phyloP scores from a whole-genome alignment of 2,797 vertebrate genomes.

The Clarias platycephalus region DNA sequence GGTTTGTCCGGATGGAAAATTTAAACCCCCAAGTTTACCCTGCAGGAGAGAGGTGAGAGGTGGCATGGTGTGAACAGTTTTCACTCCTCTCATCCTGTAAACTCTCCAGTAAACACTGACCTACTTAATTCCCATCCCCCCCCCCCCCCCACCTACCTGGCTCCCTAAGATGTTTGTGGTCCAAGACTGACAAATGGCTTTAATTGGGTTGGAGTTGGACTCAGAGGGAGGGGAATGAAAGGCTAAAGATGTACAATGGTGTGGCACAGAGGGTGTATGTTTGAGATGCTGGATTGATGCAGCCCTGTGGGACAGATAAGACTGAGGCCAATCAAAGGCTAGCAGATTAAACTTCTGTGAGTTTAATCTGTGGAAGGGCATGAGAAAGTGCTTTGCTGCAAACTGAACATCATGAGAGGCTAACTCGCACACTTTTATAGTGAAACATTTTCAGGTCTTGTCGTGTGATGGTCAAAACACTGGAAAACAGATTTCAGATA shows the following conservation, averaged over 20 bases:
- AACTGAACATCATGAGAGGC: background rate
- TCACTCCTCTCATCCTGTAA: slow-evolving; percentile 24
- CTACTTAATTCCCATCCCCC: slow-evolving; percentile 14
- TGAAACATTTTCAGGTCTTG: background rate
- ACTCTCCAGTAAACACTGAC: slow-evolving; percentile 36
- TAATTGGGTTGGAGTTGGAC: slow-evolving; percentile 40
- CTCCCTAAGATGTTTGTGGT: slow-evolving; percentile 29
- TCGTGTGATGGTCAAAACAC: background rate
- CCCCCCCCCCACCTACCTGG: slow-evolving; percentile 1
- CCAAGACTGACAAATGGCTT: slow-evolving; percentile 42
- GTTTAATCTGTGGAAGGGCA: slow-evolving; percentile 24
- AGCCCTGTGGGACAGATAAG: slow-evolving; percentile 22
- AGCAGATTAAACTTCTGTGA: slow-evolving; percentile 8
- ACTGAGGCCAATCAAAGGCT: slow-evolving; percentile 24
- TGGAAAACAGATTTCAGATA: background rate
- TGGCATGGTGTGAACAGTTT: slow-evolving; percentile 13
- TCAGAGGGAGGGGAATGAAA: slow-evolving; percentile 26
- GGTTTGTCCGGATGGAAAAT: slow-evolving; percentile 36
- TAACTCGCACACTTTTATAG: background rate
- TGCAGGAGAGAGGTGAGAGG: slow-evolving; percentile 9
- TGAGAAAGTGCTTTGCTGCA: slow-evolving; percentile 17
- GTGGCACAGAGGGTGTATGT: slow-evolving; percentile 18
- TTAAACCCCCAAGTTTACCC: slow-evolving; percentile 38
- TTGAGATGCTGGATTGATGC: slow-evolving; percentile 18
- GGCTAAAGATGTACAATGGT: slow-evolving; percentile 41